Evolutionary conservation across 2,797 vertebrate genomes (phyloP).

Genomic region (Micropoecilia bifurca): DNA sequence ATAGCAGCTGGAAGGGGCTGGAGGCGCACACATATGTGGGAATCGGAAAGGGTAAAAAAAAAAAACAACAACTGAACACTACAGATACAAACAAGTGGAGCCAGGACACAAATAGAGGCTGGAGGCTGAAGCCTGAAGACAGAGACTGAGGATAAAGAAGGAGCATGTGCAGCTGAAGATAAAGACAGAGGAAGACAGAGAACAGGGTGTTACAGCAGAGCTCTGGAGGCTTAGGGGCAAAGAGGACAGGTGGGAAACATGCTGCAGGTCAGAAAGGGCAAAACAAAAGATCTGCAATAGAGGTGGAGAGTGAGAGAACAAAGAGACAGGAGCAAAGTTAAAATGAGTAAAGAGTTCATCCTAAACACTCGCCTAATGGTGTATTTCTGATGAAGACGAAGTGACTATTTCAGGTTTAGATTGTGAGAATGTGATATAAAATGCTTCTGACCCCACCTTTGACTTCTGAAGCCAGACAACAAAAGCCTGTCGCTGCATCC

Average conservation of each 20-base stretch:
- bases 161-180: slow-evolving; percentile 21
- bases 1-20: slow-evolving; percentile 53
- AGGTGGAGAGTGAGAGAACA: slow-evolving; percentile 5
- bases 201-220: slow-evolving; percentile 16
- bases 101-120: slow-evolving; percentile 34
- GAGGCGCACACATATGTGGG: slow-evolving; percentile 29
- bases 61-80: slow-evolving; percentile 15
- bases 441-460: slow-evolving; percentile 4
- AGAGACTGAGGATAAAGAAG: slow-evolving; percentile 20
- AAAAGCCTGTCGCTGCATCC: slow-evolving; percentile 1
- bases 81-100: slow-evolving; percentile 34
- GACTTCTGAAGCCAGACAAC: slow-evolving; percentile 15
- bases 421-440: slow-evolving; percentile 1
- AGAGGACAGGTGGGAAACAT: slow-evolving; percentile 23
- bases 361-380: slow-evolving; percentile 24
- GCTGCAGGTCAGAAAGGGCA: slow-evolving; percentile 14
- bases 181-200: slow-evolving; percentile 36
- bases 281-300: not conserved
- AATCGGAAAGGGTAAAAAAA: slow-evolving; percentile 16
- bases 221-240: slow-evolving; percentile 27
- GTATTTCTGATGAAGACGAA: not conserved
- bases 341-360: slow-evolving; percentile 30
- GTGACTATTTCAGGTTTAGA: not conserved
- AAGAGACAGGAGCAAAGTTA: slow-evolving; percentile 12
- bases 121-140: slow-evolving; percentile 27